A percentile compares a stretch with the other conserved stretches of the same genome.
These are phyloP conservation scores for Florisuga fusca DNA, from an alignment of 2,797 vertebrate genomes.

Conservation along the genomic window DNA sequence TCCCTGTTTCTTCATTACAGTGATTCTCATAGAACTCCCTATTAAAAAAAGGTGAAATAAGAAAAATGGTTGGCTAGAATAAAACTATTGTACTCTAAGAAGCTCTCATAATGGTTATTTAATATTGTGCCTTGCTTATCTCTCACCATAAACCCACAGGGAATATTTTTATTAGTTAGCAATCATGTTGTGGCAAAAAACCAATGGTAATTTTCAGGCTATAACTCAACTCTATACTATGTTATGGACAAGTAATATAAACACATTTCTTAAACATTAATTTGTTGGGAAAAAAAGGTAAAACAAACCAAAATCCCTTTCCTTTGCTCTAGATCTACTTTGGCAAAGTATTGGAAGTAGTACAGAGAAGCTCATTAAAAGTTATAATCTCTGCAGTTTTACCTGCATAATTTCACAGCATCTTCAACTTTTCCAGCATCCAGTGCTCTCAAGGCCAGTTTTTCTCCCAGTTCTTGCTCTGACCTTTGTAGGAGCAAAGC, in stretches of 20 bases:
- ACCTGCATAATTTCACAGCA: conserved; percentile 91
- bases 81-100: too few species aligned
- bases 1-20: conserved; percentile 82
- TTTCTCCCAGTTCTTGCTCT: conserved; percentile 86
- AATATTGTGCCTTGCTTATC: neutral
- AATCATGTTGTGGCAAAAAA: neutral
- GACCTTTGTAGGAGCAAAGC: conserved; percentile 86
- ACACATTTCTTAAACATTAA: neutral
- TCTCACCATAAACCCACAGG: neutral
- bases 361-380: neutral
- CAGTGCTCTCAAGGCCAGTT: conserved; percentile 87
- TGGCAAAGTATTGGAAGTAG: neutral
- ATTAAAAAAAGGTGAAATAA: neutral
- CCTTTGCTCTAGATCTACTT: neutral
- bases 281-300: neutral
- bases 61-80: neutral
- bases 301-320: neutral
- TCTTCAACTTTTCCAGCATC: conserved; percentile 85
- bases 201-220: neutral
- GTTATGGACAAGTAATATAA: neutral
- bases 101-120: neutral
- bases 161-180: neutral
- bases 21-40: conserved; percentile 82
- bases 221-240: neutral
- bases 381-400: neutral